Evolutionary conservation across 2,888 invertebrate species (phyloP).

Genomic region (Agonum fuliginosum): DNA sequence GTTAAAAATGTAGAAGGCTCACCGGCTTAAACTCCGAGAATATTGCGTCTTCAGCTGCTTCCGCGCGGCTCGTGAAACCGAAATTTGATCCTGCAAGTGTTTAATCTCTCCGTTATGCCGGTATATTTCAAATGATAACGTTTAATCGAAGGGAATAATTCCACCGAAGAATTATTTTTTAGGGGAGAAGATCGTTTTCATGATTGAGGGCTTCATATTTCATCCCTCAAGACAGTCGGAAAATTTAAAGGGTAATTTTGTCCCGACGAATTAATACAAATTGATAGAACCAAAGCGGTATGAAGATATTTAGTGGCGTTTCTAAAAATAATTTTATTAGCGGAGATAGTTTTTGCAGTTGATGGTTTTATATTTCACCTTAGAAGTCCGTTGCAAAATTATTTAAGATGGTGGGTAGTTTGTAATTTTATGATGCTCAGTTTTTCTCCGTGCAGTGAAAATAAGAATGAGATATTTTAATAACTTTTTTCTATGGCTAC

Average conservation of each 20-base stretch:
- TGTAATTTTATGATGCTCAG: too few relatives aligned
- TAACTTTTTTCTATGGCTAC: too few relatives aligned
- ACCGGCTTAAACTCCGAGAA: neutral
- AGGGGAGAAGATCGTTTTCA: conserved; percentile 13
- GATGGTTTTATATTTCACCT: neutral
- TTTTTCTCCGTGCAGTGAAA: too few relatives aligned
- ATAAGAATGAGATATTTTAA: too few relatives aligned
- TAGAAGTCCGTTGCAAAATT: too few relatives aligned
- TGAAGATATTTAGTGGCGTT: too few relatives aligned
- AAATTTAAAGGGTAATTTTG: conserved; percentile 28
- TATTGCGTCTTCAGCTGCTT: too few relatives aligned
- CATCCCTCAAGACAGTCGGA: conserved; percentile 11
- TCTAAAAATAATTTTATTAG: too few relatives aligned
- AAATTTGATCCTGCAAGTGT: conserved; percentile 12
- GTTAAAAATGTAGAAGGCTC: conserved; percentile 33
- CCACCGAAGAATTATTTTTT: conserved; percentile 16
- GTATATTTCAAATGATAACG: neutral
- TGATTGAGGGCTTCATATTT: conserved; percentile 41
- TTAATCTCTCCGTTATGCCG: conserved; percentile 4
- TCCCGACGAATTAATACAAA: neutral
- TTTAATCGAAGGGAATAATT: conserved; percentile 1
- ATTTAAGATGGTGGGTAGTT: too few relatives aligned
- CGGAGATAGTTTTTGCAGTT: neutral
- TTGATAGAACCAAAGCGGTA: too few relatives aligned
- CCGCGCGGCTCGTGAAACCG: neutral